Conservation (phyloP, 2,888 invertebrate species). For the Nomada ferruginata region DNA sequence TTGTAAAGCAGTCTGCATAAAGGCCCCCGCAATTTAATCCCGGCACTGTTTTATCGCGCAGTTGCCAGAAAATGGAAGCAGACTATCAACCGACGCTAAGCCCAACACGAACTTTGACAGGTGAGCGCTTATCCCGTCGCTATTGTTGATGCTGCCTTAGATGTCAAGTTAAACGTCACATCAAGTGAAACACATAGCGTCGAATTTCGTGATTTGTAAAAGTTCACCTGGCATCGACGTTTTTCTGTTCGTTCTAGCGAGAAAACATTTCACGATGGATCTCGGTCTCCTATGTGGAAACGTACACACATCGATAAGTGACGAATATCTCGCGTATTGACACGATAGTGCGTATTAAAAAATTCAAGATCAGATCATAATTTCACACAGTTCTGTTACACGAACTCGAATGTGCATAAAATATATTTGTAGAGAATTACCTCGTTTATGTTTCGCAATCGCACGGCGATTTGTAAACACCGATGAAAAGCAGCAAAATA, state of each 20-base stretch:
- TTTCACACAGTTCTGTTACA: conserved; percentile 2
- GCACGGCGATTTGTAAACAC: conserved; percentile 43
- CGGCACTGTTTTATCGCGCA: conserved; percentile 40
- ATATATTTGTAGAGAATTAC: conserved; percentile 3
- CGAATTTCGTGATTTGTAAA: conserved; percentile 14
- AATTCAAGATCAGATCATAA: conserved; percentile 23
- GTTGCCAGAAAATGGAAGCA: conserved; percentile 80
- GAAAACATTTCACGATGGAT: conserved; percentile 31
- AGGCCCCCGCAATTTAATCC: conserved; percentile 21
- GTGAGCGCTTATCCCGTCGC: conserved; percentile 67
- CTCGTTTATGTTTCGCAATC: neutral
- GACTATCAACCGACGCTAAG: conserved; percentile 82
- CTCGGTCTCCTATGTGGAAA: conserved; percentile 18
- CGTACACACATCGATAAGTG: conserved; percentile 31
- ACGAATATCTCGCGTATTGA: conserved; percentile 46
- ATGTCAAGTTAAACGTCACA: conserved; percentile 68
- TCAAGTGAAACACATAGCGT: conserved; percentile 25
- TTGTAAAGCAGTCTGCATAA: conserved; percentile 51
- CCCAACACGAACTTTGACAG: conserved; percentile 83
- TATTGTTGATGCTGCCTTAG: conserved; percentile 64
- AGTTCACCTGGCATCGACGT: conserved; percentile 35
- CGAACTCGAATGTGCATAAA: neutral
- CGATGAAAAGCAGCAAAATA: conserved; percentile 33
- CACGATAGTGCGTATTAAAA: conserved; percentile 32
- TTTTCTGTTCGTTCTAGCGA: conserved; percentile 28